Evolutionary conservation across 2,888 invertebrate species (phyloP).

Genomic region (Caenorhabditis sp.): DNA sequence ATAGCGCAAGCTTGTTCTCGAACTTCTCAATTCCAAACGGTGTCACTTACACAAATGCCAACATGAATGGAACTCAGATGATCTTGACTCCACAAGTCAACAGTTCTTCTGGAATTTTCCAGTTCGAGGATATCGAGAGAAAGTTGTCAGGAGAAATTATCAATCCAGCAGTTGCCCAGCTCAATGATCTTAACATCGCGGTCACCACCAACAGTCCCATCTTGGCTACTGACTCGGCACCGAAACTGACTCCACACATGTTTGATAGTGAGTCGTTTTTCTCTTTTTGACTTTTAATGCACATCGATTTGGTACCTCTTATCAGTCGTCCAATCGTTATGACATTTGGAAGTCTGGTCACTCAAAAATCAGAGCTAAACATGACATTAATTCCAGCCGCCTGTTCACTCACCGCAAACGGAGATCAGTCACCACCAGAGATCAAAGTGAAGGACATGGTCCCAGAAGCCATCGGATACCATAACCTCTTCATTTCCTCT

Average conservation of each 20-base stretch:
- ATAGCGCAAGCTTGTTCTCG: constrained; percentile 24
- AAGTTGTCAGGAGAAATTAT: constrained; percentile 56
- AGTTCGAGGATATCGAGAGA: constrained; percentile 43
- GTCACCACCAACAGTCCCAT: constrained; percentile 57
- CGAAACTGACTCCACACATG: constrained; percentile 62
- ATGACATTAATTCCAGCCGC: constrained; percentile 27
- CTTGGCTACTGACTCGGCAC: constrained; percentile 32
- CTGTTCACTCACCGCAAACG: constrained; percentile 36
- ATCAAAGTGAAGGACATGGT: constrained; percentile 26
- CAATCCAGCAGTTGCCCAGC: constrained; percentile 63
- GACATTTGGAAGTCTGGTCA: not conserved
- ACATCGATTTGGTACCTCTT: not conserved
- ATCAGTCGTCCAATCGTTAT: not conserved
- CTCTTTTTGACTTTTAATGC: constrained; percentile 19
- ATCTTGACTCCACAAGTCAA: constrained; percentile 34
- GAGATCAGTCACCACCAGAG: constrained; percentile 55
- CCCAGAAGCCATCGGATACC: constrained; percentile 32
- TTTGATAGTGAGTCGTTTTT: constrained; percentile 55
- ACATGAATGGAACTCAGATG: constrained; percentile 25
- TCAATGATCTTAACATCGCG: constrained; percentile 67
- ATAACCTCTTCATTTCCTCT: constrained; percentile 30
- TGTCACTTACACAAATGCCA: constrained; percentile 37
- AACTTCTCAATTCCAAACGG: constrained; percentile 18
- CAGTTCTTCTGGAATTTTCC: constrained; percentile 14
- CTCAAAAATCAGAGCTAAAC: not conserved